These are phyloP conservation scores for Magallana nippona DNA, from an alignment of 2,888 invertebrate species.

Conservation along the genomic window DNA sequence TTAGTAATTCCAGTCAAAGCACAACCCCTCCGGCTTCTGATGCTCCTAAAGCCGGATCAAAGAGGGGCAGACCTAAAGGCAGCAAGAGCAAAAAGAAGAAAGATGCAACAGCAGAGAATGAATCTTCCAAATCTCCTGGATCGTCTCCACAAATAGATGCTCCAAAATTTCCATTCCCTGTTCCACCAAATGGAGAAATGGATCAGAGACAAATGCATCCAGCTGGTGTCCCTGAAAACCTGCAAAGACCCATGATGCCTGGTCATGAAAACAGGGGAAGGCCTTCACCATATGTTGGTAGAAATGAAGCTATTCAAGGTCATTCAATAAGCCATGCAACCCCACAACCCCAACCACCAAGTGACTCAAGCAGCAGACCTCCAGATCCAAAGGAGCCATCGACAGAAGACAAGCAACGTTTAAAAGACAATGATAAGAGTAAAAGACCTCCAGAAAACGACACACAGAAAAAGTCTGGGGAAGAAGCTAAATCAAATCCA, in stretches of 20 bases:
- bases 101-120: background rate
- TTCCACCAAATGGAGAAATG: conserved; percentile 32
- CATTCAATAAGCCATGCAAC: conserved; percentile 6
- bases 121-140: conserved; percentile 17
- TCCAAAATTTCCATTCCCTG: conserved; percentile 9
- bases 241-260: conserved; percentile 45
- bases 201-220: conserved; percentile 30
- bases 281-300: conserved; percentile 38
- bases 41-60: conserved; percentile 25
- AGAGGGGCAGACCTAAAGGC: conserved; percentile 42
- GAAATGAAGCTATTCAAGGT: conserved; percentile 18
- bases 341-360: background rate
- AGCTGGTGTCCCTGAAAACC: conserved; percentile 45
- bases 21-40: background rate
- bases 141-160: background rate
- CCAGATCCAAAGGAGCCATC: background rate
- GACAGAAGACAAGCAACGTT: conserved; percentile 25
- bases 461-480: background rate
- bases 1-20: conserved; percentile 1
- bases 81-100: conserved; percentile 41
- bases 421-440: conserved; percentile 29
- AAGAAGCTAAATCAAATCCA: background rate
- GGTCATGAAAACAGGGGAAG: conserved; percentile 12
- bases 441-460: conserved; percentile 7
- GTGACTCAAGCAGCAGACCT: conserved; percentile 8